A percentile compares a stretch with the other conserved stretches of the same genome.
phyloP scores from a whole-genome alignment of 1,140 invertebrate genomes.

The Vollenhovia emeryi region DNA sequence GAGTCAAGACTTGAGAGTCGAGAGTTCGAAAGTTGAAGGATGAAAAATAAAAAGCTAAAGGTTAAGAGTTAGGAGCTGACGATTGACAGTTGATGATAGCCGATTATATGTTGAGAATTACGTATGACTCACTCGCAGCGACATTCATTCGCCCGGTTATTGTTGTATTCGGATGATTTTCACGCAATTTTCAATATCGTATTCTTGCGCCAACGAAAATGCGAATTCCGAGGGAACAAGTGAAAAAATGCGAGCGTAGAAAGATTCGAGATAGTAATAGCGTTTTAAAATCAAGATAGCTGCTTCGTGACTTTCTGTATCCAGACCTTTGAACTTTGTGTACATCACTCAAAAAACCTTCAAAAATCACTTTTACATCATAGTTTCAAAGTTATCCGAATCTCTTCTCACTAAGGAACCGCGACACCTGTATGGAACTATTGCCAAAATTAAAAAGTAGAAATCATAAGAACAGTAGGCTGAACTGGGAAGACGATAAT shows the following conservation, averaged over 20 bases:
- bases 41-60: conserved; percentile 17
- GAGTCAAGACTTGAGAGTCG: not conserved
- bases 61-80: not conserved
- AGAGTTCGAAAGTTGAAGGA: conserved; percentile 6
- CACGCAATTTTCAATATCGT: not conserved
- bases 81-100: not conserved
- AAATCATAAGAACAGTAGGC: conserved; percentile 54
- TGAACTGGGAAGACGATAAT: conserved; percentile 65
- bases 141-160: not conserved
- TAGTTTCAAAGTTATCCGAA: not conserved
- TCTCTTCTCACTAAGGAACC: not conserved
- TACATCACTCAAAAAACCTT: not conserved
- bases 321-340: not conserved
- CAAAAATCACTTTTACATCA: not conserved
- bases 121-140: not conserved
- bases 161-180: conserved; percentile 4
- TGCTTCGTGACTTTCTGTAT: not conserved
- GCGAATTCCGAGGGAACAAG: not conserved
- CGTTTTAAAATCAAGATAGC: not conserved
- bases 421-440: not conserved
- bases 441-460: not conserved
- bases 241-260: not conserved
- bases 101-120: not conserved
- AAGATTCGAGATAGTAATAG: not conserved
- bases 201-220: not conserved